These are phyloP conservation scores for Galeruca laticollis DNA, from an alignment of 2,888 invertebrate species.

Conservation along the genomic window DNA sequence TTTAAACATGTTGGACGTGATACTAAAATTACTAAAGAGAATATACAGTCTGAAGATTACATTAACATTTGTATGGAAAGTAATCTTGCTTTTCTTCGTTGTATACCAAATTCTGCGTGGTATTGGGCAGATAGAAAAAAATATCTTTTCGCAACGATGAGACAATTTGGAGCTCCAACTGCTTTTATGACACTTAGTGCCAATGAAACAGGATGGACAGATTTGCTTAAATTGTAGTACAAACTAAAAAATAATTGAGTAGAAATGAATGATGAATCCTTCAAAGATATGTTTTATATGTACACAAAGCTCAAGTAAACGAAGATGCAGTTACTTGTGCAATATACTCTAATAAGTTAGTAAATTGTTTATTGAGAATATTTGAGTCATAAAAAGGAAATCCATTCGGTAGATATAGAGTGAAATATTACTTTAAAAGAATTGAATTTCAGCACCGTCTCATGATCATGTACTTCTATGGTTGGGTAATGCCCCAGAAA, in stretches of 20 bases:
- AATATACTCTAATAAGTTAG: constrained; percentile 56
- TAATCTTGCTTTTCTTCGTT: not conserved
- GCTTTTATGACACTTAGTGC: constrained; percentile 11
- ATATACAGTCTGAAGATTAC: constrained; percentile 4
- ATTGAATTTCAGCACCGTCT: constrained; percentile 61
- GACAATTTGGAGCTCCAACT: constrained; percentile 12
- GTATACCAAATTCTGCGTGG: constrained; percentile 18
- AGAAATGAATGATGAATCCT: not conserved
- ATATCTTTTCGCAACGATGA: constrained; percentile 14
- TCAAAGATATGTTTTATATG: constrained; percentile 2
- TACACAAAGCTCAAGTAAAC: constrained; percentile 2
- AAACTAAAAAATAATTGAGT: constrained; percentile 7
- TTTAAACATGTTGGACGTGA: constrained; percentile 12
- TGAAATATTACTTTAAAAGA: constrained; percentile 59
- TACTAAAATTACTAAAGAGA: constrained; percentile 12
- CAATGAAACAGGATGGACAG: constrained; percentile 5
- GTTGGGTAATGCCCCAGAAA: constrained; percentile 57
- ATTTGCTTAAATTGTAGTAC: constrained; percentile 1
- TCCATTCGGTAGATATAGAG: constrained; percentile 57
- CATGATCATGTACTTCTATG: constrained; percentile 57
- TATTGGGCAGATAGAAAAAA: constrained; percentile 24
- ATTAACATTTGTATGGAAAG: constrained; percentile 21
- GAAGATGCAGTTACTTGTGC: no score
- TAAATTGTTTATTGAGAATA: constrained; percentile 53
- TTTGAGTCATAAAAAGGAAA: constrained; percentile 51